A percentile compares a stretch with the other conserved stretches of the same genome.
phyloP scores from a whole-genome alignment of 2,113 vertebrate genomes.

The Protobothrops flavoviridis region DNA sequence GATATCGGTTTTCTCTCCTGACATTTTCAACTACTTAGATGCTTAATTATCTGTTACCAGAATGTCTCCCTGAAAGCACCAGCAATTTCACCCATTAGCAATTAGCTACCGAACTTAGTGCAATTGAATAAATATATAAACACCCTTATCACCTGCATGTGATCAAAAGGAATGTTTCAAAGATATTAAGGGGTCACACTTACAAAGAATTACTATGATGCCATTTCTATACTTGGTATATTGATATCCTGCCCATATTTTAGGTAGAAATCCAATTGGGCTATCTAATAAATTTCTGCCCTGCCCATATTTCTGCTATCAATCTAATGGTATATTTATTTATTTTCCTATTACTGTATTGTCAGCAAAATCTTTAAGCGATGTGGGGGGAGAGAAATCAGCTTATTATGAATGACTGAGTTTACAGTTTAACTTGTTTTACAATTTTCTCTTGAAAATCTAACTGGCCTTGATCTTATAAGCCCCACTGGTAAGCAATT shows the following conservation, averaged over 20 bases:
- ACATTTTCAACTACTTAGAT: constrained; percentile 66
- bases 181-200: background rate
- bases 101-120: constrained; percentile 66
- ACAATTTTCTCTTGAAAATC: background rate
- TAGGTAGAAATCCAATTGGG: constrained; percentile 29
- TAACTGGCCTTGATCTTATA: background rate
- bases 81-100: constrained; percentile 67
- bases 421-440: constrained; percentile 7
- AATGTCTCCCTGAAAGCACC: constrained; percentile 60
- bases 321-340: constrained; percentile 25
- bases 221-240: constrained; percentile 21
- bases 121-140: constrained; percentile 64
- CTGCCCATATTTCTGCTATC: constrained; percentile 16
- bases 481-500: background rate
- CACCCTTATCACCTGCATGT: constrained; percentile 28
- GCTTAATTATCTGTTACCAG: constrained; percentile 68
- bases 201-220: background rate
- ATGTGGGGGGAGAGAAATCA: constrained; percentile 18
- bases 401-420: background rate
- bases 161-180: constrained; percentile 27
- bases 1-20: constrained; percentile 64
- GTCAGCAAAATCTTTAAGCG: constrained; percentile 28
- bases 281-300: constrained; percentile 31
- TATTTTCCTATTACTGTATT: background rate
- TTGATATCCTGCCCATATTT: background rate